A percentile compares a stretch with the other conserved stretches of the same genome.
These are phyloP conservation scores for Diplazon laetatorius DNA, from an alignment of 2,888 invertebrate genomes.

Conservation along the genomic window DNA sequence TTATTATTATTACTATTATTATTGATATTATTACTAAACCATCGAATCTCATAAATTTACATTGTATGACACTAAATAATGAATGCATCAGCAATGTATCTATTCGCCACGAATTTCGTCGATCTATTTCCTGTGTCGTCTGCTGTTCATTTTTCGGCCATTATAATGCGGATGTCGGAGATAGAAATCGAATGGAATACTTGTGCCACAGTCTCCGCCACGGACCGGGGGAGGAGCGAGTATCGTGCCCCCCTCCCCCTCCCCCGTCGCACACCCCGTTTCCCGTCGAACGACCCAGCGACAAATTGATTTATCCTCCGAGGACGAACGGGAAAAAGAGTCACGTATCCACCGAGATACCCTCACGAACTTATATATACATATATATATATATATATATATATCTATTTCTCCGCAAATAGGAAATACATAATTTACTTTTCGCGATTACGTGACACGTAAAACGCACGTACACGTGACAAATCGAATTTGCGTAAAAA, in stretches of 20 bases:
- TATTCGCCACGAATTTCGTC: neutral
- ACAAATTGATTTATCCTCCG: constrained; percentile 38
- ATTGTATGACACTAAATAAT: neutral
- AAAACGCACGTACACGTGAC: too few relatives aligned
- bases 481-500: too few relatives aligned
- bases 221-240: neutral
- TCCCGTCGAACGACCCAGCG: constrained; percentile 25
- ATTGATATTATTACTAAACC: neutral
- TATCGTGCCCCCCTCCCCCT: too few relatives aligned
- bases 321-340: neutral
- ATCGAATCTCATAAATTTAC: neutral
- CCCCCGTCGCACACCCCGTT: neutral
- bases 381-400: too few relatives aligned
- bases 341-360: constrained; percentile 25
- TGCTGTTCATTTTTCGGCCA: neutral
- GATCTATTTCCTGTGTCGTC: neutral
- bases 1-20: too few relatives aligned
- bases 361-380: constrained; percentile 12
- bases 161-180: neutral
- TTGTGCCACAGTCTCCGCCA: neutral
- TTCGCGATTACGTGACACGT: neutral
- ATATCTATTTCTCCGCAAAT: constrained; percentile 15
- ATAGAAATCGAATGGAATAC: constrained; percentile 5
- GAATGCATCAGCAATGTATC: neutral
- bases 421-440: constrained; percentile 23